phyloP scores from a whole-genome alignment of 2,113 vertebrate genomes.

The Pterocles gutturalis region DNA sequence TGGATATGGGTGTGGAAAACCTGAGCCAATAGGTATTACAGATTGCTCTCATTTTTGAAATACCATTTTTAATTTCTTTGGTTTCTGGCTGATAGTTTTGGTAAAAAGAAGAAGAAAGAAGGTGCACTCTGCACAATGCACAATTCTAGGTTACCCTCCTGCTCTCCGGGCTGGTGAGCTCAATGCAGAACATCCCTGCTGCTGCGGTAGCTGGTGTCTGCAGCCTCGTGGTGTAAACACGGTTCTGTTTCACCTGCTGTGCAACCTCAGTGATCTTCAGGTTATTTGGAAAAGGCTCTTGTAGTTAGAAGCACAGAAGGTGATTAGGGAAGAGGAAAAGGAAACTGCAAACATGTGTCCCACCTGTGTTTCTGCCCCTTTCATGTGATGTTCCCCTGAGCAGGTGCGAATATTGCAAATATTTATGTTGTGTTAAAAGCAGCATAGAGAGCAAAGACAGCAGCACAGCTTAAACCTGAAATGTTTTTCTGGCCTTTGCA shows the following conservation, averaged over 20 bases:
- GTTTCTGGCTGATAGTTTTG: neutral
- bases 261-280: neutral
- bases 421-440: neutral
- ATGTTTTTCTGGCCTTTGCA: neutral
- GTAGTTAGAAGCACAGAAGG: neutral
- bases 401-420: neutral
- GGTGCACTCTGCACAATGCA: neutral
- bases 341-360: neutral
- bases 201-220: neutral
- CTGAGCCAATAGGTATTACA: neutral
- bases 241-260: neutral
- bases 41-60: neutral
- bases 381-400: fast-evolving
- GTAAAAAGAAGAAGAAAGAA: neutral
- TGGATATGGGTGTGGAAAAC: neutral
- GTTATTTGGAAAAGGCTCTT: neutral
- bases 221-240: neutral
- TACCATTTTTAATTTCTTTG: neutral
- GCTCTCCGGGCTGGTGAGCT: fast-evolving
- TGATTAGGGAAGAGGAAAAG: neutral
- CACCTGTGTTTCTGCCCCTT: neutral
- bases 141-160: neutral
- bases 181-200: neutral
- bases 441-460: neutral
- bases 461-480: neutral